Evolutionary conservation across 2,888 invertebrate species (phyloP).

Genomic region (Catotricha subobsoleta): DNA sequence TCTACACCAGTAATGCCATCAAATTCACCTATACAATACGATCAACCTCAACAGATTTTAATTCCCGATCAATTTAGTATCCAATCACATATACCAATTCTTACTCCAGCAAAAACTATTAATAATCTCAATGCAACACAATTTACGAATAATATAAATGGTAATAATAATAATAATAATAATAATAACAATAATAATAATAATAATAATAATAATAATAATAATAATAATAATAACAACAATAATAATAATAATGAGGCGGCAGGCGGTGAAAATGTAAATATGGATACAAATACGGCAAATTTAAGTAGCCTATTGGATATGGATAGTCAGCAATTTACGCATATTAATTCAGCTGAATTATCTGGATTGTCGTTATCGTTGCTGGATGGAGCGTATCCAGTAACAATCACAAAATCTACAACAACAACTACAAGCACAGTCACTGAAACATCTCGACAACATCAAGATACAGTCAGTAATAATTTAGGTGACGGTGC

Average conservation of each 20-base stretch:
- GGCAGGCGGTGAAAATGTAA: neutral
- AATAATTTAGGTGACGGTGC: too few species aligned
- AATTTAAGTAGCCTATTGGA: constrained; percentile 27
- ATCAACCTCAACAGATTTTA: constrained; percentile 1
- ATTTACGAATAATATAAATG: neutral
- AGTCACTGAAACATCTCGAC: neutral
- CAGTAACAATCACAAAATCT: too few species aligned
- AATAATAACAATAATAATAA: neutral
- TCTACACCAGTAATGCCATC: neutral
- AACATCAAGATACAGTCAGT: too few species aligned
- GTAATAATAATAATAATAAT: neutral
- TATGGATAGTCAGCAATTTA: constrained; percentile 32
- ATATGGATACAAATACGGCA: constrained; percentile 16
- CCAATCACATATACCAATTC: neutral
- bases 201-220: neutral
- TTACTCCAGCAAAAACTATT: neutral
- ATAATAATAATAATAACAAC: neutral
- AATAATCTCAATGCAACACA: neutral
- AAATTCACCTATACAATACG: neutral
- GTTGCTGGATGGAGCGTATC: constrained; percentile 11
- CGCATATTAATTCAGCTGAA: constrained; percentile 33
- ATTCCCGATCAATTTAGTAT: constrained; percentile 4
- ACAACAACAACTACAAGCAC: neutral
- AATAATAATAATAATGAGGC: constrained; percentile 1
- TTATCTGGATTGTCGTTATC: constrained; percentile 32